A percentile compares a stretch with the other conserved stretches of the same genome.
Evolutionary conservation across 1,140 invertebrate genomes (phyloP).

Genomic region (Cotesia vestalis): DNA sequence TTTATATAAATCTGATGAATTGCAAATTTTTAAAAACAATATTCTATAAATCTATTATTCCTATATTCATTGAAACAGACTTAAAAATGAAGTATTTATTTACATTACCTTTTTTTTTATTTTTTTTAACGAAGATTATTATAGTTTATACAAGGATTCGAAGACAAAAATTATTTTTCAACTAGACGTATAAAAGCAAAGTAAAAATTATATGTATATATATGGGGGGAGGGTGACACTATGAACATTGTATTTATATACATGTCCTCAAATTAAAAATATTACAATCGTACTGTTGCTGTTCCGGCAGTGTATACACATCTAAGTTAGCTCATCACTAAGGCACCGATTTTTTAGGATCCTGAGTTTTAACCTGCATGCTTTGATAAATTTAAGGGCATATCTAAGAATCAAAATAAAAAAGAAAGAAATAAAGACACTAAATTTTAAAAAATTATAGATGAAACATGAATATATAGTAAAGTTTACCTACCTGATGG

Average conservation of each 20-base stretch:
- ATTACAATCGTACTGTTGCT: conserved; percentile 65
- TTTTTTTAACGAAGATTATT: no score
- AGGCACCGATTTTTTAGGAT: conserved; percentile 64
- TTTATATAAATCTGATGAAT: no score
- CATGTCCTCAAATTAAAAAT: conserved; percentile 64
- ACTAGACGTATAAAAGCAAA: conserved; percentile 40
- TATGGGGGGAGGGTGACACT: background rate
- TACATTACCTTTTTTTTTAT: no score
- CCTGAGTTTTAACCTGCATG: conserved; percentile 67
- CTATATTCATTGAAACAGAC: no score
- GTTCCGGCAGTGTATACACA: conserved; percentile 61
- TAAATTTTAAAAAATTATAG: background rate
- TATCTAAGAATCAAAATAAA: conserved; percentile 56
- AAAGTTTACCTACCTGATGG: conserved; percentile 56
- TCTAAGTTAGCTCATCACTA: conserved; percentile 43
- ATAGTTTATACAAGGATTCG: no score
- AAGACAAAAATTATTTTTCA: conserved; percentile 33
- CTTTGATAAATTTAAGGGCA: conserved; percentile 66
- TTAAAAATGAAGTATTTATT: no score
- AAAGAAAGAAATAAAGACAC: conserved; percentile 3
- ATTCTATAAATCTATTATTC: no score
- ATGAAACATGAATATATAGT: conserved; percentile 5
- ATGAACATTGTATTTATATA: conserved; percentile 37
- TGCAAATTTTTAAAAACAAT: no score
- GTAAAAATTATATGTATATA: conserved; percentile 7